phyloP scores from a whole-genome alignment of 2,113 vertebrate genomes.

The Hemiprocne comata region DNA sequence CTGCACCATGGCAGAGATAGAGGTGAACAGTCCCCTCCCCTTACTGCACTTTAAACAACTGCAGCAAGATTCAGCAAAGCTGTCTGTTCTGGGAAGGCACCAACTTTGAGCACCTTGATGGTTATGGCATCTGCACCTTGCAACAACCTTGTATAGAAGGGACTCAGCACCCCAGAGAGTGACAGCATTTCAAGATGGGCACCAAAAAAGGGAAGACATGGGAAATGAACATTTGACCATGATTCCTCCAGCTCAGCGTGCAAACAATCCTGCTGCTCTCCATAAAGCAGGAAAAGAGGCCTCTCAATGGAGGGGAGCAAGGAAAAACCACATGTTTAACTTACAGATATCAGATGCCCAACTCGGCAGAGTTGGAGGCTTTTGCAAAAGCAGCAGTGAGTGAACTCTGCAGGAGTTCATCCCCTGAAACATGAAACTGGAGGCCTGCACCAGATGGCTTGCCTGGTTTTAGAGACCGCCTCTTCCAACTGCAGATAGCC shows the following conservation, averaged over 20 bases:
- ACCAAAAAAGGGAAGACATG: background rate
- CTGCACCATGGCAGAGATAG: rapidly evolving
- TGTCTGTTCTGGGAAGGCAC: background rate
- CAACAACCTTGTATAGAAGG: background rate
- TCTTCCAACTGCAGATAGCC: conserved; percentile 26
- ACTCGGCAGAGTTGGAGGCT: background rate
- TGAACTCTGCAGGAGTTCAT: conserved; percentile 54
- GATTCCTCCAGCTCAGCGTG: background rate
- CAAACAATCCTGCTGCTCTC: background rate
- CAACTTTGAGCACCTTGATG: background rate
- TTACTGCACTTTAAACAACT: background rate
- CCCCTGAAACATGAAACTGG: conserved; percentile 49
- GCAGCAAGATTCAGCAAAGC: background rate
- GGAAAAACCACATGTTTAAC: background rate
- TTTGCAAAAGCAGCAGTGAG: background rate
- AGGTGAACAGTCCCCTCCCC: background rate
- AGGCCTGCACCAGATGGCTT: conserved; percentile 51
- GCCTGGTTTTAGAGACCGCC: conserved; percentile 14
- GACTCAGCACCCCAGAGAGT: background rate
- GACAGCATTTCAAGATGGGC: background rate
- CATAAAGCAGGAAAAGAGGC: background rate
- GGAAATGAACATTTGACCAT: background rate
- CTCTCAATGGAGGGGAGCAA: background rate
- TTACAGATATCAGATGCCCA: background rate
- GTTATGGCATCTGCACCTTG: background rate